Conservation (phyloP, 1,140 invertebrate species). For the Triops cancriformis region DNA sequence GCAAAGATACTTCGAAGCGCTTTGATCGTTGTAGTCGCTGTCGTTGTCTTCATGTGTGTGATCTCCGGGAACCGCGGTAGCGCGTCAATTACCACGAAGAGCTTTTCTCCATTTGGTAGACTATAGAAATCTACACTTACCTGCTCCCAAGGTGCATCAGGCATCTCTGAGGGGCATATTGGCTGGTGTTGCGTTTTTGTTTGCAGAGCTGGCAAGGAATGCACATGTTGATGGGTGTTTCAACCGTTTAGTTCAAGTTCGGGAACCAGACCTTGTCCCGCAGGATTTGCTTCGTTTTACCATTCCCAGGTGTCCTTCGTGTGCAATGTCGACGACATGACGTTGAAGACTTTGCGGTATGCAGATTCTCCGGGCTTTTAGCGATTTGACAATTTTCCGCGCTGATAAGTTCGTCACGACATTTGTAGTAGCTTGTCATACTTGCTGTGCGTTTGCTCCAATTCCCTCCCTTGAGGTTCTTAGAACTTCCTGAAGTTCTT, state of each 20-base stretch:
- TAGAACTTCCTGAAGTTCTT: not conserved
- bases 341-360: slow-evolving; percentile 29
- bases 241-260: slow-evolving; percentile 33
- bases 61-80: no score
- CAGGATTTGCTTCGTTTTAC: slow-evolving; percentile 34
- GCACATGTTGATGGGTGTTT: slow-evolving; percentile 31
- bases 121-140: slow-evolving; percentile 22
- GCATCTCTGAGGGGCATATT: slow-evolving; percentile 19
- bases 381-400: not conserved
- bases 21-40: no score
- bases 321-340: slow-evolving; percentile 31
- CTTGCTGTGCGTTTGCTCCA: not conserved
- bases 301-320: slow-evolving; percentile 28
- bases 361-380: slow-evolving; percentile 26
- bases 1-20: no score
- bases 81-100: no score
- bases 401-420: not conserved
- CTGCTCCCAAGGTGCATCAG: slow-evolving; percentile 20
- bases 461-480: slow-evolving; percentile 7
- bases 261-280: slow-evolving; percentile 36
- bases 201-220: slow-evolving; percentile 31
- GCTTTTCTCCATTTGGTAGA: slow-evolving; percentile 19
- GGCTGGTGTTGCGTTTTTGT: not conserved
- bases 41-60: no score
- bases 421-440: not conserved